Conservation (phyloP, 1,140 invertebrate species). For the Thaumatotibia leucotreta region DNA sequence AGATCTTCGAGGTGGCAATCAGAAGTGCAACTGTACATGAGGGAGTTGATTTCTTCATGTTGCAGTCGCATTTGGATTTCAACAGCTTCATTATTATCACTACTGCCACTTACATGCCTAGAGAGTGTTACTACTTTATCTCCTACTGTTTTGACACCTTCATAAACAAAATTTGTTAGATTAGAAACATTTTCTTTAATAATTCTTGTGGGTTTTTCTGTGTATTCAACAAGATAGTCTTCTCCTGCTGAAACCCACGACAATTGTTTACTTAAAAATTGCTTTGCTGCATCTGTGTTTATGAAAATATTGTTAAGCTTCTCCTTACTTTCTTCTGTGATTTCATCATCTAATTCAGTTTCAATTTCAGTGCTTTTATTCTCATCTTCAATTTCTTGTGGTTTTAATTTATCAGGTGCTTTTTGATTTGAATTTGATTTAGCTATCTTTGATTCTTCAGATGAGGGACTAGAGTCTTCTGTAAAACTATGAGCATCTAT, state of each 20-base stretch:
- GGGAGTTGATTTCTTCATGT: slow-evolving; percentile 73
- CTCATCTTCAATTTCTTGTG: slow-evolving; percentile 32
- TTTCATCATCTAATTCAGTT: slow-evolving; percentile 39
- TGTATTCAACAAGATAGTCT: slow-evolving; percentile 80
- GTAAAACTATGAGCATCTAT: slow-evolving; percentile 75
- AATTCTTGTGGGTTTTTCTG: slow-evolving; percentile 81
- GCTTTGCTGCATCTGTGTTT: slow-evolving; percentile 83
- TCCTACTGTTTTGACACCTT: slow-evolving; percentile 85
- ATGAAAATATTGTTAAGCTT: slow-evolving; percentile 83
- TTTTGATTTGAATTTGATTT: slow-evolving; percentile 45
- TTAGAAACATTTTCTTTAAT: slow-evolving; percentile 86
- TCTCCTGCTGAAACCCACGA: slow-evolving; percentile 84
- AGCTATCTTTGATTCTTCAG: slow-evolving; percentile 72
- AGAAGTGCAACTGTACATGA: slow-evolving; percentile 67
- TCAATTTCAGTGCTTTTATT: slow-evolving; percentile 48
- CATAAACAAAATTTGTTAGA: slow-evolving; percentile 84
- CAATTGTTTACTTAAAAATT: slow-evolving; percentile 83
- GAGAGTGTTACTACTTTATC: slow-evolving; percentile 85
- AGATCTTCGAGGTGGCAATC: slow-evolving; percentile 69
- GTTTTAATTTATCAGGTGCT: slow-evolving; percentile 34
- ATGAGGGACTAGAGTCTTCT: slow-evolving; percentile 76
- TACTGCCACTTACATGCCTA: slow-evolving; percentile 84
- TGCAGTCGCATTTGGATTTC: slow-evolving; percentile 74
- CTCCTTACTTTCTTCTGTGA: slow-evolving; percentile 66
- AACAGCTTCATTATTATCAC: slow-evolving; percentile 80